A percentile compares a stretch with the other conserved stretches of the same genome.
Conservation (phyloP, 2,888 invertebrate genomes). For the Mantis religiosa region DNA sequence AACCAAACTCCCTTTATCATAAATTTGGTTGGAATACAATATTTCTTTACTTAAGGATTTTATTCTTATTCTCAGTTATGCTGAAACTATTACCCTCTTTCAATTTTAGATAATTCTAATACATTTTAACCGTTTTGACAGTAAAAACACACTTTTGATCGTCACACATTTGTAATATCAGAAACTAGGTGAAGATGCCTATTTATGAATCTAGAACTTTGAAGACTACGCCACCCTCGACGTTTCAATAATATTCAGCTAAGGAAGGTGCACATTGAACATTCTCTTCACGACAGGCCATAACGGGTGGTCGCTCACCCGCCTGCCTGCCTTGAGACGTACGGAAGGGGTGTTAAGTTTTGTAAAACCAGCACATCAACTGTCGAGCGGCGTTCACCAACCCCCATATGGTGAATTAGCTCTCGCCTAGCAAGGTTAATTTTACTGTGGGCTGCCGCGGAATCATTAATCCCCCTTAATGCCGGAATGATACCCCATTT, state of each 20-base stretch:
- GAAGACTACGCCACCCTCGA: too few species aligned
- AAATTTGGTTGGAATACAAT: too few species aligned
- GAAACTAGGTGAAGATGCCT: too few species aligned
- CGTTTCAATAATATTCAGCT: background rate
- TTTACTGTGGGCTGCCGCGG: constrained; percentile 29
- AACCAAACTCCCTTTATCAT: too few species aligned
- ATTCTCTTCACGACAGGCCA: background rate
- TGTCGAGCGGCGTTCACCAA: background rate
- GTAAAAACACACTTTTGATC: too few species aligned
- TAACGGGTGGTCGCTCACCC: background rate
- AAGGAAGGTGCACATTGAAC: background rate
- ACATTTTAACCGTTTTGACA: too few species aligned
- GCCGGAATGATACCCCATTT: constrained; percentile 42
- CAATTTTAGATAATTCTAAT: too few species aligned
- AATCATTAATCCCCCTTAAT: constrained; percentile 33
- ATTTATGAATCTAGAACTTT: too few species aligned
- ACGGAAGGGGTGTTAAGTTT: background rate
- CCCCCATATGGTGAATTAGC: background rate
- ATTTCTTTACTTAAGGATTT: too few species aligned
- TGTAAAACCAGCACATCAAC: background rate
- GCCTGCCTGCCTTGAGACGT: background rate
- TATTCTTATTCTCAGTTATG: too few species aligned
- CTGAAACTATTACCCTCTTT: too few species aligned
- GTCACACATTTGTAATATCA: too few species aligned
- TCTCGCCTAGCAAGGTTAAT: constrained; percentile 25